Evolutionary conservation across 2,113 vertebrate species (phyloP).

Genomic region (Coracopsis vasa): DNA sequence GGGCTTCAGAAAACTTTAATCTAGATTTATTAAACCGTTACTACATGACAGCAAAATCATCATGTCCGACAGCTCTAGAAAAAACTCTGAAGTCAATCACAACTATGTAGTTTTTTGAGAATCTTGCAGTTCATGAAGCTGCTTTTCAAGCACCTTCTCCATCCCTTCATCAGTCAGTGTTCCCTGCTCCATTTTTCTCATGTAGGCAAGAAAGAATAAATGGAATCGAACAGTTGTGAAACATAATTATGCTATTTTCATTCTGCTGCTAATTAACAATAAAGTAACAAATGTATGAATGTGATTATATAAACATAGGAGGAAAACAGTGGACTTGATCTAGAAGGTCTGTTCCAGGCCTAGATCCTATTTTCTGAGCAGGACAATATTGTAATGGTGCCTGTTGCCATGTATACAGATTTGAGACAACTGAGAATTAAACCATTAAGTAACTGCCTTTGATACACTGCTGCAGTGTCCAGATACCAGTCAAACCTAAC

Average conservation of each 20-base stretch:
- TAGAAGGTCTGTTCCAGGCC: background rate
- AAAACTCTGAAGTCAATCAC: background rate
- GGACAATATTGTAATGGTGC: background rate
- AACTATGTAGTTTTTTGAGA: background rate
- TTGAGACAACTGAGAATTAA: background rate
- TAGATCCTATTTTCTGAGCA: background rate
- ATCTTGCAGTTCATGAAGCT: background rate
- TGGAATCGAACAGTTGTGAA: background rate
- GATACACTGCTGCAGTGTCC: background rate
- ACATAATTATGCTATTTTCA: background rate
- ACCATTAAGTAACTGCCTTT: background rate
- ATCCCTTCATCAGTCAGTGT: background rate
- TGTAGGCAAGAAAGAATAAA: background rate
- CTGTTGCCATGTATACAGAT: background rate
- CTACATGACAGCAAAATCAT: background rate
- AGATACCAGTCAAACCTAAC: background rate
- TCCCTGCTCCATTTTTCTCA: background rate
- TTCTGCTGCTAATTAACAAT: background rate
- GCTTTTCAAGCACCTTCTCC: background rate
- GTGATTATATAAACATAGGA: background rate
- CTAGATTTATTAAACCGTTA: background rate
- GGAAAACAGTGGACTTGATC: background rate
- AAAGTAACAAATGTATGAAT: background rate
- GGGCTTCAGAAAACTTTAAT: background rate
- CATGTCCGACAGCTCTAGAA: background rate